Percentiles rank a stretch among this genome's conserved stretches.
Evolutionary conservation across 2,888 invertebrate genomes (phyloP).

Genomic region (Dicyrtoma fusca): DNA sequence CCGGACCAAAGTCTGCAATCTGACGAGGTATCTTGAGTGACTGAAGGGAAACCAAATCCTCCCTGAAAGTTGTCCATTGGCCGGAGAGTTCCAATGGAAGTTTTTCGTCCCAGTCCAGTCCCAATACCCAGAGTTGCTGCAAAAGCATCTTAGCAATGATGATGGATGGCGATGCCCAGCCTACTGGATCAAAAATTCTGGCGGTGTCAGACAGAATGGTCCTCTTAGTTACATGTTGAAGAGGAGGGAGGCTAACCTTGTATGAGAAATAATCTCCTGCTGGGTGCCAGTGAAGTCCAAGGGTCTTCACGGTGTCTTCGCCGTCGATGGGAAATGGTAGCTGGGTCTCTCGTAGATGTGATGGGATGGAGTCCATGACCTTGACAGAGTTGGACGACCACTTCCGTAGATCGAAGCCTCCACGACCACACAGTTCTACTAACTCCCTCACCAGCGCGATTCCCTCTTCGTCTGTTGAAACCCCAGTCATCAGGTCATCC

Average conservation of each 20-base stretch:
- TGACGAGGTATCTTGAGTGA: background rate
- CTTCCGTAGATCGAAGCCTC: conserved; percentile 52
- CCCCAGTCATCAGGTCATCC: conserved; percentile 57
- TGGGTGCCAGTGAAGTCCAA: background rate
- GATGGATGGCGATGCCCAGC: background rate
- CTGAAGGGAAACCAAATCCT: no score
- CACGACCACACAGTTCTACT: background rate
- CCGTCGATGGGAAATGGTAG: no score
- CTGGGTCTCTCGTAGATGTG: background rate
- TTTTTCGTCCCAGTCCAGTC: conserved; percentile 3
- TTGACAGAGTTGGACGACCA: conserved; percentile 50
- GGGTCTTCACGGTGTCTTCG: background rate
- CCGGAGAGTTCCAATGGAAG: background rate
- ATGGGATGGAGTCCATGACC: conserved; percentile 21
- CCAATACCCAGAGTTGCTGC: background rate
- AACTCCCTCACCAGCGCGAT: conserved; percentile 29
- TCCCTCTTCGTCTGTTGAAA: conserved; percentile 45
- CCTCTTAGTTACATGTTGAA: background rate
- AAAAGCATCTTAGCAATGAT: conserved; percentile 12
- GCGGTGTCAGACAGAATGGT: background rate
- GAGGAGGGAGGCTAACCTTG: no score
- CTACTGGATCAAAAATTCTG: conserved; percentile 2
- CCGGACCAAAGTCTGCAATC: background rate
- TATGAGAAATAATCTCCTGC: background rate
- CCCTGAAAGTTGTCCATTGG: background rate